Conservation (phyloP, 1,140 invertebrate genomes). For the Sarcophaga bullata region DNA sequence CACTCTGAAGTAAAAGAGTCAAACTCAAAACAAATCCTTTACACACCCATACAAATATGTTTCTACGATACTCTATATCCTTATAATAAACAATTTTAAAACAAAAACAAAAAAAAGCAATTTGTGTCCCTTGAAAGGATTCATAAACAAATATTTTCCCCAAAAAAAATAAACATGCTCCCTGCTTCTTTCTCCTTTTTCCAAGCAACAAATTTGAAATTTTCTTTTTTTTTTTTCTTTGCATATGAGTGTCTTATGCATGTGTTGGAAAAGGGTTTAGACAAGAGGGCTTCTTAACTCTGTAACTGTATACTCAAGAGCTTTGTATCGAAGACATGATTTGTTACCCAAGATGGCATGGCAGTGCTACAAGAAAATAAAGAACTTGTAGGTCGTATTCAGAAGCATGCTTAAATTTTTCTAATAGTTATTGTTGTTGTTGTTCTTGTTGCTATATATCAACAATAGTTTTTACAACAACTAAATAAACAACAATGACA, state of each 20-base stretch:
- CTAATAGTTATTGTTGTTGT: too few species aligned
- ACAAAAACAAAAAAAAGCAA: neutral
- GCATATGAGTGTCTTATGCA: too few species aligned
- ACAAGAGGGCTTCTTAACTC: neutral
- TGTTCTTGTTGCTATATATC: neutral
- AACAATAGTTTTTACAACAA: conserved; percentile 5
- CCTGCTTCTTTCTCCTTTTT: neutral
- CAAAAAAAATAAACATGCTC: neutral
- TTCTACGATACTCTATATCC: too few species aligned
- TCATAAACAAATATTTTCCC: neutral
- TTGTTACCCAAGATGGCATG: too few species aligned
- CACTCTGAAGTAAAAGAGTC: too few species aligned
- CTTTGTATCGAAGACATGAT: neutral
- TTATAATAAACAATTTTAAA: neutral
- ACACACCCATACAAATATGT: too few species aligned
- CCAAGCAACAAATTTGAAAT: too few species aligned
- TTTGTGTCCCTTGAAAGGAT: neutral
- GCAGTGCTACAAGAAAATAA: neutral
- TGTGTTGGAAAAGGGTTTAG: neutral
- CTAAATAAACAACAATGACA: neutral
- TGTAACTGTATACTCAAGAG: neutral
- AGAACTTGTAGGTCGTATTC: neutral
- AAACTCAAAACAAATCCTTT: neutral
- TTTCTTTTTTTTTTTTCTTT: too few species aligned
- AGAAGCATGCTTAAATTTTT: neutral